Percentiles rank a stretch among this genome's conserved stretches.
These are phyloP conservation scores for Aradus depressus DNA, from an alignment of 2,888 invertebrate genomes.

Conservation along the genomic window DNA sequence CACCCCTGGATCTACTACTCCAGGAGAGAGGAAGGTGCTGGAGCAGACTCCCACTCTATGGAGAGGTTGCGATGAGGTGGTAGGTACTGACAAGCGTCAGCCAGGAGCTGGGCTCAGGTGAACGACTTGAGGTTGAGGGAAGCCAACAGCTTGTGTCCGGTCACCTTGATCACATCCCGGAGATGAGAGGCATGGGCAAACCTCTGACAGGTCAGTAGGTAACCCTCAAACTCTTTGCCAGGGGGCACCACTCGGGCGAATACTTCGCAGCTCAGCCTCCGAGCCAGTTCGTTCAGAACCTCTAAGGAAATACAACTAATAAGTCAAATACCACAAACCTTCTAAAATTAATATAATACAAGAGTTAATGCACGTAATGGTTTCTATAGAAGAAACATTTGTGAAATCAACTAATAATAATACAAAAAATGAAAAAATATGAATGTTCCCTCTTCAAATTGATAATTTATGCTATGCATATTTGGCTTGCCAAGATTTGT, in stretches of 20 bases:
- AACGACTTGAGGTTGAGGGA: constrained; percentile 34
- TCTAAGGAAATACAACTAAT: constrained; percentile 33
- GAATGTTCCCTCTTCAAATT: too few species aligned
- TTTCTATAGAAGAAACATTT: not conserved
- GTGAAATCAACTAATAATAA: not conserved
- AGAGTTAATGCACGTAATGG: not conserved
- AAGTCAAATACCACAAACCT: not conserved
- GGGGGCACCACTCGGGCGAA: constrained; percentile 39
- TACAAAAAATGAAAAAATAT: too few species aligned
- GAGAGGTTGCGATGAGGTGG: constrained; percentile 8
- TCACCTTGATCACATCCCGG: constrained; percentile 44
- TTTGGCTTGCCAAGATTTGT: too few species aligned
- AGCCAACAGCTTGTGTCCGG: constrained; percentile 23
- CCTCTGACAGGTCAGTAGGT: constrained; percentile 43
- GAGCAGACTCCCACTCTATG: constrained; percentile 9
- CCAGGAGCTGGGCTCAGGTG: constrained; percentile 33
- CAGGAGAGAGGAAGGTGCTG: too few species aligned
- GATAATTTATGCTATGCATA: too few species aligned
- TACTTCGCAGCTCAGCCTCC: constrained; percentile 39
- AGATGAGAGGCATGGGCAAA: constrained; percentile 50
- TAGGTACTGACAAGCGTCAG: constrained; percentile 13
- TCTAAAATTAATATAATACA: not conserved
- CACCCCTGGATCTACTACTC: too few species aligned
- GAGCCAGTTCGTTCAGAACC: constrained; percentile 39
- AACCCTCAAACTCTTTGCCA: constrained; percentile 34